Conservation (phyloP, 2,113 vertebrate species). For the Neodontobutis hainanensis region DNA sequence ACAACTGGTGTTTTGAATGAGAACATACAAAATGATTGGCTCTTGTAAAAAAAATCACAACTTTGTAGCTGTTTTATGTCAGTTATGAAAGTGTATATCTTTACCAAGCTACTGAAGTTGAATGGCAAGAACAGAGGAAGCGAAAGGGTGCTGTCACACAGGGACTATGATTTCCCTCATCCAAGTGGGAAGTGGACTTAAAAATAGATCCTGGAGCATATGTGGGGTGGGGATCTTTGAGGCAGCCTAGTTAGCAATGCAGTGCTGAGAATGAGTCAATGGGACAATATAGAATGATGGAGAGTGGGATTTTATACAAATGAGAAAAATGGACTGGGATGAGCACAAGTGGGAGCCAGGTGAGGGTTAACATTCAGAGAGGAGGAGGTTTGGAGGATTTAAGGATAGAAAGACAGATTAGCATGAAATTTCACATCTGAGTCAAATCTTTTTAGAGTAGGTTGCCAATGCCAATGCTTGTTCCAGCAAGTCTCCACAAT, state of each 20-base stretch:
- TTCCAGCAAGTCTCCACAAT: too few relatives aligned
- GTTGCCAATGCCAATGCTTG: too few relatives aligned
- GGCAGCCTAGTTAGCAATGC: constrained; percentile 66
- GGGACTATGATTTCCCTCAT: neutral
- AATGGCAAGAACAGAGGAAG: neutral
- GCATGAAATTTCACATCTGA: constrained; percentile 39
- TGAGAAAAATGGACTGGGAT: constrained; percentile 4
- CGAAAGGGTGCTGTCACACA: constrained; percentile 32
- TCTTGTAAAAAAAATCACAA: too few relatives aligned
- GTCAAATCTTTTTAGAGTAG: neutral
- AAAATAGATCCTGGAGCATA: constrained; percentile 70
- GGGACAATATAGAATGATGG: neutral
- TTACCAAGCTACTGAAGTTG: neutral
- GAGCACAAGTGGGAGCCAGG: constrained; percentile 16
- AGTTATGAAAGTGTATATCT: too few relatives aligned
- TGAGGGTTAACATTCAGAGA: constrained; percentile 31
- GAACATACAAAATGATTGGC: too few relatives aligned
- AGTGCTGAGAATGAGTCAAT: constrained; percentile 35
- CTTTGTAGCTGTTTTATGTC: too few relatives aligned
- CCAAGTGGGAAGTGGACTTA: constrained; percentile 51
- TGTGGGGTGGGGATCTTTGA: constrained; percentile 60
- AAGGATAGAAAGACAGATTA: constrained; percentile 55
- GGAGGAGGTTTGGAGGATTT: constrained; percentile 24
- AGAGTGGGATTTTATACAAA: neutral
- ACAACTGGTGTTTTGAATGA: neutral